A percentile compares a stretch with the other conserved stretches of the same genome.
Conservation (phyloP, 2,113 vertebrate species). For the Hyperopisus bebe region DNA sequence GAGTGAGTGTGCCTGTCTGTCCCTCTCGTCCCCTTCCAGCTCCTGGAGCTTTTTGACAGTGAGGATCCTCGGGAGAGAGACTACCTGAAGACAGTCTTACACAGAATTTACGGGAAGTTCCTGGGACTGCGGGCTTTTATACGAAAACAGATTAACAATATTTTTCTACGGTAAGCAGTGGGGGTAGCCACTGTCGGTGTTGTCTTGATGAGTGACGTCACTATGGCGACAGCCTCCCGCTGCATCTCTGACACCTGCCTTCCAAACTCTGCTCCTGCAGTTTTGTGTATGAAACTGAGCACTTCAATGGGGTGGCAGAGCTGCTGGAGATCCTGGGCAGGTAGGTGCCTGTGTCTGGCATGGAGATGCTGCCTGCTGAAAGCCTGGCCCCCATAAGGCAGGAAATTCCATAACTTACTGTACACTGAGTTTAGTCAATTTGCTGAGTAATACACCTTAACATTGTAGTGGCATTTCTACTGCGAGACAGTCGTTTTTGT, state of each 20-base stretch:
- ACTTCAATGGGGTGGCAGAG: conserved; percentile 98
- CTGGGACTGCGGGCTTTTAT: conserved; percentile 99
- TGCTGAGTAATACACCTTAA: neutral
- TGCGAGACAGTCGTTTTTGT: neutral
- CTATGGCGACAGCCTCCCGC: neutral
- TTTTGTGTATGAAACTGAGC: conserved; percentile 99
- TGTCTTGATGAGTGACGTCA: neutral
- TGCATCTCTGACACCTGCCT: neutral
- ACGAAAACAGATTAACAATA: conserved; percentile 99
- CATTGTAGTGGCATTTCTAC: neutral
- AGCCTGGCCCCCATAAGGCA: neutral
- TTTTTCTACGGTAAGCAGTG: conserved; percentile 98
- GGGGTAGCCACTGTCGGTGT: neutral
- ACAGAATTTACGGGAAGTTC: conserved; percentile 99
- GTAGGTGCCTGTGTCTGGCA: conserved; percentile 48
- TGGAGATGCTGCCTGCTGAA: neutral
- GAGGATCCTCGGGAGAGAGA: conserved; percentile 98
- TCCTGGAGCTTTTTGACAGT: conserved; percentile 96
- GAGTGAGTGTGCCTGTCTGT: neutral
- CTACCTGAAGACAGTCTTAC: conserved; percentile 98
- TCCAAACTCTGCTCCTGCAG: conserved; percentile 49
- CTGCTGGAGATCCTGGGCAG: conserved; percentile 99
- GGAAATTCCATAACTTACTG: neutral
- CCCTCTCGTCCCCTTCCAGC: conserved; percentile 50
- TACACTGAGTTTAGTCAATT: neutral